phyloP scores from a whole-genome alignment of 2,113 vertebrate genomes.

The Python bivittatus region DNA sequence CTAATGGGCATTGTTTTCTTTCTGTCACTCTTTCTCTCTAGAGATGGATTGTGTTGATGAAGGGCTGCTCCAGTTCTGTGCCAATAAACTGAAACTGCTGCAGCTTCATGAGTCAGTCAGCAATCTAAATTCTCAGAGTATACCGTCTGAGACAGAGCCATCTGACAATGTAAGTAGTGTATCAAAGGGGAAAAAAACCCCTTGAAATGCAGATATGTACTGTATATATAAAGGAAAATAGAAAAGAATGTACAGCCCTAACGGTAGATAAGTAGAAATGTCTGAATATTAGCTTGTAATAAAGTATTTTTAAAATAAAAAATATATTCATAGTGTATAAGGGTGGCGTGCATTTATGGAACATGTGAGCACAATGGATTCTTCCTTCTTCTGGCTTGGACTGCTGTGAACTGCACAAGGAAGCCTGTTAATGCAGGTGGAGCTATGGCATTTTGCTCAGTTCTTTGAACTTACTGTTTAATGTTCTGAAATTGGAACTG shows the following conservation, averaged over 20 bases:
- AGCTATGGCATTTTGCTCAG: not conserved
- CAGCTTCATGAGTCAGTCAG: conserved; percentile 88
- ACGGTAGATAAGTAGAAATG: not conserved
- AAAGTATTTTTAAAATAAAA: not conserved
- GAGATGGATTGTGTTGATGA: conserved; percentile 87
- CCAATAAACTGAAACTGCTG: conserved; percentile 85
- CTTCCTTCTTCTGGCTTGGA: not conserved
- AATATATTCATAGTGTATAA: not conserved
- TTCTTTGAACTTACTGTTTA: not conserved
- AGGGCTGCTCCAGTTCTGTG: conserved; percentile 86
- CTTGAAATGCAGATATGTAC: not conserved
- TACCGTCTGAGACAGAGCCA: conserved; percentile 54
- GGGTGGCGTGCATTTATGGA: not conserved
- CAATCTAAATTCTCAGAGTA: conserved; percentile 73
- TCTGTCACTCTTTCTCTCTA: conserved; percentile 54
- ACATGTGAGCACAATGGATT: not conserved
- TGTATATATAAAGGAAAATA: not conserved
- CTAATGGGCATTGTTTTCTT: conserved; percentile 37
- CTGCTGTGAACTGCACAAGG: not conserved
- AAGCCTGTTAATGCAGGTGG: not conserved
- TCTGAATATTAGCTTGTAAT: not conserved
- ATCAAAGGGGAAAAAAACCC: not conserved
- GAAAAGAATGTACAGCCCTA: not conserved
- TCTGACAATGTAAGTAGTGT: conserved; percentile 76
- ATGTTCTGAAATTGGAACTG: not conserved